These are phyloP conservation scores for Apteryx owenii DNA, from an alignment of 2,113 vertebrate genomes.

Conservation along the genomic window DNA sequence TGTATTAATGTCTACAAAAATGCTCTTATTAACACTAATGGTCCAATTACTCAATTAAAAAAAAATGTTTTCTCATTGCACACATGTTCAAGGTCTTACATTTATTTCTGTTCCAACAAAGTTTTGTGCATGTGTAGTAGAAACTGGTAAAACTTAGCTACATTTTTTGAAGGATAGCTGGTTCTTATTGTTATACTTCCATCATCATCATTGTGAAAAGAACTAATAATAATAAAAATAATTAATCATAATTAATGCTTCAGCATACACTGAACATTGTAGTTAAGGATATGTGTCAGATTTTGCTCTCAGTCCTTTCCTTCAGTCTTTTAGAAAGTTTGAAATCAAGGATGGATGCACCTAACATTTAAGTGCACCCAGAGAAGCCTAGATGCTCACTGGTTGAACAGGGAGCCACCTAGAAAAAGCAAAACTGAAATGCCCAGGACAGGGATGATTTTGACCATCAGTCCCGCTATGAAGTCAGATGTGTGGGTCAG, in stretches of 20 bases:
- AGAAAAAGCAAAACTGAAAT: background rate
- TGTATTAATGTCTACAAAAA: background rate
- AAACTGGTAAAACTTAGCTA: no score
- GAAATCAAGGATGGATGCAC: background rate
- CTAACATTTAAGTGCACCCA: no score
- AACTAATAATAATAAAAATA: background rate
- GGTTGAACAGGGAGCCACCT: background rate
- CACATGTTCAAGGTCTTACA: background rate
- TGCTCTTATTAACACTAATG: conserved; percentile 5
- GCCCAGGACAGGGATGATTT: background rate
- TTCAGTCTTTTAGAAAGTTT: background rate
- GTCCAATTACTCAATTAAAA: conserved; percentile 29
- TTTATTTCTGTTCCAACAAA: background rate
- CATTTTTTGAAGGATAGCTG: no score
- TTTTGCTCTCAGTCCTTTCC: background rate
- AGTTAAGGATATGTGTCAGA: background rate
- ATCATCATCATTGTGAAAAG: background rate
- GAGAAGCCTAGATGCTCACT: background rate
- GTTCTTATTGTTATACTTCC: background rate
- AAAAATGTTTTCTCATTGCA: background rate
- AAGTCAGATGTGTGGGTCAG: background rate
- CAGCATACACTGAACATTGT: background rate
- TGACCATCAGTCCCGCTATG: no score
- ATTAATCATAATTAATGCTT: background rate
- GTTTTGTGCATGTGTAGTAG: background rate